Evolutionary conservation across 1,140 invertebrate species (phyloP).

Genomic region (Stenopsyche tienmushanensis): DNA sequence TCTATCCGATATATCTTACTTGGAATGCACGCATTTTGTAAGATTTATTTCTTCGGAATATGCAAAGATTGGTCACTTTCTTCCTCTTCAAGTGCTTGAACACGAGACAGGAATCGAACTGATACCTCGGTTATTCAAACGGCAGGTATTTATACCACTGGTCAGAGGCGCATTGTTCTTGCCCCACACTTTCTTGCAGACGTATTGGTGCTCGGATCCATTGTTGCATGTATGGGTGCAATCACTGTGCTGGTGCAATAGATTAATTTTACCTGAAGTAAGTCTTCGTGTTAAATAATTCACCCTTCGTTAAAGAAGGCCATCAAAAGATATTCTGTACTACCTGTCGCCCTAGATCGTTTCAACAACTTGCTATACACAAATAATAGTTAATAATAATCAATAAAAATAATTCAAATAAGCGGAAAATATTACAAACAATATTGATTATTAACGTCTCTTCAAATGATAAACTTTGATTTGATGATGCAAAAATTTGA

Average conservation of each 20-base stretch:
- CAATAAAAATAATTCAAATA: too few species aligned
- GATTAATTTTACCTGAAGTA: not conserved
- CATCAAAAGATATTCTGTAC: too few species aligned
- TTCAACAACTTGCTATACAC: too few species aligned
- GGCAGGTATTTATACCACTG: conserved; percentile 34
- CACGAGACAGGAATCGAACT: conserved; percentile 41
- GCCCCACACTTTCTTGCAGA: conserved; percentile 15
- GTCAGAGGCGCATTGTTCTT: conserved; percentile 15
- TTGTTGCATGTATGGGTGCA: conserved; percentile 28
- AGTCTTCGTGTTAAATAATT: too few species aligned
- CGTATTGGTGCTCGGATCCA: conserved; percentile 12
- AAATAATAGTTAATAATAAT: too few species aligned
- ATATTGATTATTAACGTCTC: too few species aligned
- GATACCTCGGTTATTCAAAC: conserved; percentile 18
- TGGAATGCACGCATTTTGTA: conserved; percentile 42
- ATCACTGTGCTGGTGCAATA: not conserved
- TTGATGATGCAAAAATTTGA: too few species aligned
- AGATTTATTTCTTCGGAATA: not conserved
- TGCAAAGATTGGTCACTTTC: conserved; percentile 34
- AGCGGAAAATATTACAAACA: too few species aligned
- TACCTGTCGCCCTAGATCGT: too few species aligned
- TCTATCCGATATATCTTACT: conserved; percentile 27
- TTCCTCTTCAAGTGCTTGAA: conserved; percentile 39
- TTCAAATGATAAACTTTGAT: too few species aligned
- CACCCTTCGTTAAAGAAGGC: too few species aligned